Conservation (phyloP, 2,888 invertebrate species). For the Anagyrus pseudococci region DNA sequence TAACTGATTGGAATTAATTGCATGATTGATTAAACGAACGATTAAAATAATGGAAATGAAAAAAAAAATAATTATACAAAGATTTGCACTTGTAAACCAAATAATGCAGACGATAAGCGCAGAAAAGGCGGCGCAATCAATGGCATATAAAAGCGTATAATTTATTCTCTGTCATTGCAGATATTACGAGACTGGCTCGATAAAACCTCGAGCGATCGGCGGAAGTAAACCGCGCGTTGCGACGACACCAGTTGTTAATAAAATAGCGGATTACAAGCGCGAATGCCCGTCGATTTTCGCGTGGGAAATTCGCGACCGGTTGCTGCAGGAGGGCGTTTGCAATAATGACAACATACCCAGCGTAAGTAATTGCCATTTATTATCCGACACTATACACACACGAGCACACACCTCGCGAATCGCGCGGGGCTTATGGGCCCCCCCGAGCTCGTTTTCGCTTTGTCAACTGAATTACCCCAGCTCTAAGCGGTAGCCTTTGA, state of each 20-base stretch:
- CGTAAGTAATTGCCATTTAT: constrained; percentile 72
- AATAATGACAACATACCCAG: constrained; percentile 98
- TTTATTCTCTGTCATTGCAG: constrained; percentile 63
- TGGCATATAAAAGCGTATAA: no score
- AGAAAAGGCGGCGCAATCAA: no score
- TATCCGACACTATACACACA: neutral
- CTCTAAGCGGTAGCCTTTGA: no score
- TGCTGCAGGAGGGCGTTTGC: constrained; percentile 93
- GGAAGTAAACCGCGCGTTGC: constrained; percentile 96
- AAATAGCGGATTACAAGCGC: constrained; percentile 95
- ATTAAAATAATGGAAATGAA: no score
- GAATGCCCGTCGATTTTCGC: constrained; percentile 99
- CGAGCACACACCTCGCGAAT: neutral
- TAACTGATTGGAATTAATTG: no score
- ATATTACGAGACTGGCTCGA: constrained; percentile 98
- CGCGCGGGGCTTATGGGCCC: no score
- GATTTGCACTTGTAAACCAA: no score
- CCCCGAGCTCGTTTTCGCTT: no score
- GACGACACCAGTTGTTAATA: constrained; percentile 90
- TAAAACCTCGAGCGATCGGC: constrained; percentile 95
- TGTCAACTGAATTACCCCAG: no score
- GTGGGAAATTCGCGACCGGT: constrained; percentile 96
- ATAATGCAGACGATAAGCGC: no score
- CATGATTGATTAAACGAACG: no score
- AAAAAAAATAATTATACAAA: no score